Conservation (phyloP, 35 echinoderm and acorn worm genomes). For the Apostichopus californicus region DNA sequence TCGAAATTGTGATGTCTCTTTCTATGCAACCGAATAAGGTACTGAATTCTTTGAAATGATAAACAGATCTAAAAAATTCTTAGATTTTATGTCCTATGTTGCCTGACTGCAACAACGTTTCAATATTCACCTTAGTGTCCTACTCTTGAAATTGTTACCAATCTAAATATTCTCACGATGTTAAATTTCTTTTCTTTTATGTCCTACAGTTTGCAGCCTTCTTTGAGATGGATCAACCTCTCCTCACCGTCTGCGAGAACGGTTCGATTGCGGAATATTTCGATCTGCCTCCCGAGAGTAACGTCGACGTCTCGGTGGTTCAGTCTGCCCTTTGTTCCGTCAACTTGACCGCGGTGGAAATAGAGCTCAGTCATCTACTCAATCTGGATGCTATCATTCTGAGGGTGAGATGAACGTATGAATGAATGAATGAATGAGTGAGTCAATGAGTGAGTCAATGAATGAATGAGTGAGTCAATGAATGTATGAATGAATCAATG, state of each 20-base stretch:
- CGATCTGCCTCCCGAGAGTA: background rate
- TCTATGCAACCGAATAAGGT: conserved; percentile 61
- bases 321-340: conserved; percentile 43
- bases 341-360: conserved; percentile 20
- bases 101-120: too few relatives aligned
- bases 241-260: conserved; percentile 13
- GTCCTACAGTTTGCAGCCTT: conserved; percentile 7
- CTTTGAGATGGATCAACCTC: conserved; percentile 32
- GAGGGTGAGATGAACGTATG: background rate
- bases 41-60: background rate
- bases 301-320: conserved; percentile 13
- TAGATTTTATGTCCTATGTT: too few relatives aligned
- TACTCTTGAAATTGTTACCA: too few relatives aligned
- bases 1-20: conserved; percentile 67
- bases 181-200: background rate
- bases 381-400: background rate
- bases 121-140: too few relatives aligned
- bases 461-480: too few relatives aligned
- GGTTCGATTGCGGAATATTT: conserved; percentile 21
- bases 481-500: too few relatives aligned
- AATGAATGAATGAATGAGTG: too few relatives aligned
- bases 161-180: too few relatives aligned
- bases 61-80: too few relatives aligned
- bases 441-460: too few relatives aligned
- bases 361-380: background rate